Conservation (phyloP, 1,140 invertebrate genomes). For the Drosophila persimilis region DNA sequence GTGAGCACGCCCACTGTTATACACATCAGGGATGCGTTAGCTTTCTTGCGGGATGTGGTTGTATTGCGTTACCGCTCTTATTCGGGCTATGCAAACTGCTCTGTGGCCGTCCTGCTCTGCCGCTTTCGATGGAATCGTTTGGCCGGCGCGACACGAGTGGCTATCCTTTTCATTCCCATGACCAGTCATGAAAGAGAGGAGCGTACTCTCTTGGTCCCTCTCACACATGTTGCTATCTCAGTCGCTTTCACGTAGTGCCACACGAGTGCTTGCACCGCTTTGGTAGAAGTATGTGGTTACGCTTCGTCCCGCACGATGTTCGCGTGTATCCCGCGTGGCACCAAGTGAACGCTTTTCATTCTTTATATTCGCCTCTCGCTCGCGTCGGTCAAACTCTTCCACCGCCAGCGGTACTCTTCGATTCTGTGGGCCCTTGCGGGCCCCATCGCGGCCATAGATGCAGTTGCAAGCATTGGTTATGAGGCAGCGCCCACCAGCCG, state of each 20-base stretch:
- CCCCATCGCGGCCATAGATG: no score
- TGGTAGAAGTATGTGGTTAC: conserved; percentile 63
- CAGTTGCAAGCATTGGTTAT: neutral
- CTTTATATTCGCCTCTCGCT: conserved; percentile 8
- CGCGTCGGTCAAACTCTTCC: conserved; percentile 43
- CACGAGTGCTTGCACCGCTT: conserved; percentile 10
- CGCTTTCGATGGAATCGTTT: conserved; percentile 48
- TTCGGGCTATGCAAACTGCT: conserved; percentile 23
- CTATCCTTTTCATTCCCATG: conserved; percentile 4
- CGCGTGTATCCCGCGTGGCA: conserved; percentile 20
- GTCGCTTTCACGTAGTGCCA: conserved; percentile 59
- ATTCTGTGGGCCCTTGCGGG: neutral
- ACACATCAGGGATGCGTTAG: conserved; percentile 11
- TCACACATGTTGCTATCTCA: conserved; percentile 29
- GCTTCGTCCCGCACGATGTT: conserved; percentile 44
- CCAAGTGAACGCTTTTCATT: conserved; percentile 47
- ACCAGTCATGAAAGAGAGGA: conserved; percentile 34
- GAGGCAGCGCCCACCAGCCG: neutral
- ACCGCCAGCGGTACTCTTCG: conserved; percentile 38
- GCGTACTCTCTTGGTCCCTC: conserved; percentile 25
- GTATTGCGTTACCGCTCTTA: conserved; percentile 27
- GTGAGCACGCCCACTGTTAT: conserved; percentile 7
- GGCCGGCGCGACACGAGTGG: conserved; percentile 29
- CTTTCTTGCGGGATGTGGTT: conserved; percentile 7
- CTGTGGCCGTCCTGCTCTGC: conserved; percentile 30